Conservation (phyloP, 2,797 vertebrate genomes). For the Sciaenops ocellatus region DNA sequence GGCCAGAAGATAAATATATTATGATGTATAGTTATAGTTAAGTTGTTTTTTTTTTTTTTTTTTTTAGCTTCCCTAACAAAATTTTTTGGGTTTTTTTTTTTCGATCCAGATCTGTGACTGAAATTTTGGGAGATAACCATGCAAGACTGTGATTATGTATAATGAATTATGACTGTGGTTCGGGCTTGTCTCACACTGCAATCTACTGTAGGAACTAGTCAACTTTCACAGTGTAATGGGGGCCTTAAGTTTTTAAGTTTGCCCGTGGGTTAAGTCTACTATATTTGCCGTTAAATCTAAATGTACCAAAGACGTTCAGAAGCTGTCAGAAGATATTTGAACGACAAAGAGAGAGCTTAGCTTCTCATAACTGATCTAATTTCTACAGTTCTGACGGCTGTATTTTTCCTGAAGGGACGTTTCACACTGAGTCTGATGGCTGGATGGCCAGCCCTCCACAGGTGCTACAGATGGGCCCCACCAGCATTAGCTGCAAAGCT, state of each 20-base stretch:
- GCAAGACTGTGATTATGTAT: no score
- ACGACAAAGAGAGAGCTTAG: conserved; percentile 14
- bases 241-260: not conserved
- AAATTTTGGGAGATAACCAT: not conserved
- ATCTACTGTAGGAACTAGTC: not conserved
- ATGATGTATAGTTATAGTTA: no score
- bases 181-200: not conserved
- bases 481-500: conserved; percentile 24
- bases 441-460: conserved; percentile 22
- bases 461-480: conserved; percentile 48
- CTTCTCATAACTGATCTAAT: conserved; percentile 19
- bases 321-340: conserved; percentile 9
- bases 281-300: conserved; percentile 9
- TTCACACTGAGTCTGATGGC: conserved; percentile 25
- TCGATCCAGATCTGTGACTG: not conserved
- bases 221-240: not conserved
- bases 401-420: conserved; percentile 48
- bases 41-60: no score
- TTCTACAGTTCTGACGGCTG: conserved; percentile 35
- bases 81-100: not conserved
- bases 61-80: no score
- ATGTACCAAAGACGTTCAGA: conserved; percentile 12
- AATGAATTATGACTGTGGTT: no score
- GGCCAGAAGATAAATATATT: not conserved
- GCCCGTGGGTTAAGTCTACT: not conserved